phyloP scores from a whole-genome alignment of 1,140 invertebrate genomes.

The Pomacea maculata region DNA sequence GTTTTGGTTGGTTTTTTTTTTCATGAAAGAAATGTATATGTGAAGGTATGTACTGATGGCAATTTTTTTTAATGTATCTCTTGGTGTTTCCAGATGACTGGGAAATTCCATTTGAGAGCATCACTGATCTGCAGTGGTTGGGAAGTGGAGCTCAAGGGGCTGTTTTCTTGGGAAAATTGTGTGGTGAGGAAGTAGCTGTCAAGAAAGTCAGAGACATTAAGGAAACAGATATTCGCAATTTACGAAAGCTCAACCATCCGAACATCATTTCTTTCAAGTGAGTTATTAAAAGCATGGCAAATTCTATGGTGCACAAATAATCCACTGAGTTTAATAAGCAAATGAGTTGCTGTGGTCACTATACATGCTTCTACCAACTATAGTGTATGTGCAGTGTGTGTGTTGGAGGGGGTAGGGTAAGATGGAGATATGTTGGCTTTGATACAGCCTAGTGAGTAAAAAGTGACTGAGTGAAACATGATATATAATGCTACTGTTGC shows the following conservation, averaged over 20 bases:
- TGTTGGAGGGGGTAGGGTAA: too few relatives aligned
- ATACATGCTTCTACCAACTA: too few relatives aligned
- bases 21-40: background rate
- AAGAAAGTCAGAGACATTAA: slow-evolving; percentile 95
- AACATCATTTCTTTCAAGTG: slow-evolving; percentile 96
- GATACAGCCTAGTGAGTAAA: too few relatives aligned
- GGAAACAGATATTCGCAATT: slow-evolving; percentile 94
- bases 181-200: slow-evolving; percentile 81
- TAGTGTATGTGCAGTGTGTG: too few relatives aligned
- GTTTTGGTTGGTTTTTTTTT: too few relatives aligned
- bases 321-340: too few relatives aligned
- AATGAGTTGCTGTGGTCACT: too few relatives aligned
- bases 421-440: too few relatives aligned
- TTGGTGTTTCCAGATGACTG: slow-evolving; percentile 69
- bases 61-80: background rate
- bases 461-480: too few relatives aligned
- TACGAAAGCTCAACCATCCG: slow-evolving; percentile 93
- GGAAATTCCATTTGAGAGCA: slow-evolving; percentile 94
- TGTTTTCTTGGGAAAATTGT: slow-evolving; percentile 88
- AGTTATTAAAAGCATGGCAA: slow-evolving; percentile 46
- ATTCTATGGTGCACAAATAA: background rate
- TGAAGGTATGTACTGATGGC: background rate
- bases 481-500: too few relatives aligned
- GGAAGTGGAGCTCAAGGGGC: slow-evolving; percentile 96
- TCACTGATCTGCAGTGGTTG: slow-evolving; percentile 90